phyloP scores from a whole-genome alignment of 1,140 invertebrate genomes.

The Drosophila willistoni region DNA sequence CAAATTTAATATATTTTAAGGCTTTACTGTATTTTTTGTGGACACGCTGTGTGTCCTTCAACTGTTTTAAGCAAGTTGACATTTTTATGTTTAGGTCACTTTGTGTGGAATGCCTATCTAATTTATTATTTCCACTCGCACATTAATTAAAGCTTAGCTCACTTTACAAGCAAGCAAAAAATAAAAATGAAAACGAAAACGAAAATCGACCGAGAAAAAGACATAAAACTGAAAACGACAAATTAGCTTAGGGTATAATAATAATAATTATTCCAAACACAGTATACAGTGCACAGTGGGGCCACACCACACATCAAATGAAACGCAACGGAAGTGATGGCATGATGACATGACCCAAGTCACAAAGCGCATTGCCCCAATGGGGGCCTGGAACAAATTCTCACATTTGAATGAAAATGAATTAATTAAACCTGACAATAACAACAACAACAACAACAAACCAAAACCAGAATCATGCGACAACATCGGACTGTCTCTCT shows the following conservation, averaged over 20 bases:
- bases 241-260: conserved; percentile 30
- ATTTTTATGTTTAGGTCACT: conserved; percentile 35
- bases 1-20: neutral
- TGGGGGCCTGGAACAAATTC: neutral
- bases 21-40: conserved; percentile 1
- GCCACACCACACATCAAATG: conserved; percentile 1
- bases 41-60: conserved; percentile 7
- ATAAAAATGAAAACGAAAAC: conserved; percentile 9
- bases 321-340: conserved; percentile 15
- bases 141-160: conserved; percentile 50
- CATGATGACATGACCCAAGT: conserved; percentile 12
- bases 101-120: conserved; percentile 22
- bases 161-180: conserved; percentile 20
- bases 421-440: conserved; percentile 20
- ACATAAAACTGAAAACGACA: conserved; percentile 30
- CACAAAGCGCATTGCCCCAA: neutral
- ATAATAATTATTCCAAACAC: conserved; percentile 27
- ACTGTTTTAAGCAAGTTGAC: neutral
- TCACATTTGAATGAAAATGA: conserved; percentile 13
- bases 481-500: conserved; percentile 16
- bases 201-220: conserved; percentile 3
- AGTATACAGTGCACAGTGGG: conserved; percentile 16
- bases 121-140: conserved; percentile 48
- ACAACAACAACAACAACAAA: conserved; percentile 18
- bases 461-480: conserved; percentile 24